Evolutionary conservation across 2,113 vertebrate species (phyloP).

Genomic region (Xiphophorus hellerii): DNA sequence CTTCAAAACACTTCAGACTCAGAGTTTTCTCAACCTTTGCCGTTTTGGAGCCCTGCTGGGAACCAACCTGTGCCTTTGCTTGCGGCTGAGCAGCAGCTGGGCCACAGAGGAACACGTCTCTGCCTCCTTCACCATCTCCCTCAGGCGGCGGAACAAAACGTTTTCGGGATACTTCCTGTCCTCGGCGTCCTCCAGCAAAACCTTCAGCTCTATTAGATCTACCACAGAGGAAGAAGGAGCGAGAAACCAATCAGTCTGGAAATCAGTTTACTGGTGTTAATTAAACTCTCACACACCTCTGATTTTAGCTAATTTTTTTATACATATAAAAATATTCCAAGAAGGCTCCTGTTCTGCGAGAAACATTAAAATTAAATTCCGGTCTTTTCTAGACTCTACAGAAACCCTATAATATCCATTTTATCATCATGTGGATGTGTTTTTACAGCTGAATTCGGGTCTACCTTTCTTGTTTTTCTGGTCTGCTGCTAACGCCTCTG

Average conservation of each 20-base stretch:
- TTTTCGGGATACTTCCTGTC: conserved; percentile 97
- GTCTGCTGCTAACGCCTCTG: conserved; percentile 90
- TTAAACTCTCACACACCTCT: not conserved
- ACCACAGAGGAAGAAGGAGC: not conserved
- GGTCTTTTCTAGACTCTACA: not conserved
- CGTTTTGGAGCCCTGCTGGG: not conserved
- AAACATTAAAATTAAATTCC: no score
- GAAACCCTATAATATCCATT: not conserved
- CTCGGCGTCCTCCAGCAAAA: conserved; percentile 95
- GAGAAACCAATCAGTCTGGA: not conserved
- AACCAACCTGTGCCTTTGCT: conserved; percentile 91
- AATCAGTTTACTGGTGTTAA: not conserved
- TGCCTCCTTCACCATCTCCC: conserved; percentile 95
- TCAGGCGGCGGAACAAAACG: conserved; percentile 88
- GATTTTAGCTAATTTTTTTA: not conserved
- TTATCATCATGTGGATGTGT: no score
- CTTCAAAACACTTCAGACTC: no score
- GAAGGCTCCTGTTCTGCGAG: no score
- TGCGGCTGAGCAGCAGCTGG: conserved; percentile 94
- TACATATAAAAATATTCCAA: not conserved
- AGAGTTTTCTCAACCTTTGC: no score
- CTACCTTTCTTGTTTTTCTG: conserved; percentile 96
- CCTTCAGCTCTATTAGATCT: conserved; percentile 96
- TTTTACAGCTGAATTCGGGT: not conserved
- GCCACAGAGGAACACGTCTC: conserved; percentile 98